A percentile compares a stretch with the other conserved stretches of the same genome.
Conservation (phyloP, 2,888 invertebrate species). For the Caenorhabditis imperialis region DNA sequence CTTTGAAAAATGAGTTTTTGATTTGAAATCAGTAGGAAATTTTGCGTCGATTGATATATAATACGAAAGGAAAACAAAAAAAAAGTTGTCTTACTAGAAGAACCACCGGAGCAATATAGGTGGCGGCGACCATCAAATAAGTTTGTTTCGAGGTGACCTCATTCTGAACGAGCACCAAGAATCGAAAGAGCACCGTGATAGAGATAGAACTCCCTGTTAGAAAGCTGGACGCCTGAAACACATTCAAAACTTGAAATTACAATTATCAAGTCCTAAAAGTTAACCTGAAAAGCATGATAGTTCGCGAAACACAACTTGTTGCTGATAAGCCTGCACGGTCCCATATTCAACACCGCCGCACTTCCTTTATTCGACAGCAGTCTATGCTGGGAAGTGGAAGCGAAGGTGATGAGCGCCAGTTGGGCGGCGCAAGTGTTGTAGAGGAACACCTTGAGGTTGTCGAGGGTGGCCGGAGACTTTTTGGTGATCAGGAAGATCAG, state of each 20-base stretch:
- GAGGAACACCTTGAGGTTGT: conserved; percentile 41
- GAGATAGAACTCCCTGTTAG: conserved; percentile 36
- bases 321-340: conserved; percentile 33
- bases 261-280: no score
- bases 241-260: no score
- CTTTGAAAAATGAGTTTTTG: no score
- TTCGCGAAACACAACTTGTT: conserved; percentile 28
- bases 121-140: conserved; percentile 23
- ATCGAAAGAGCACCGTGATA: conserved; percentile 42
- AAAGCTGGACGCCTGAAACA: conserved; percentile 22
- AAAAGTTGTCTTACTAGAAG: conserved; percentile 15
- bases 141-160: conserved; percentile 21
- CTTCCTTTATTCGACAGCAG: conserved; percentile 22
- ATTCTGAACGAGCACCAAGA: conserved; percentile 30
- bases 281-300: conserved; percentile 48
- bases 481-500: conserved; percentile 34
- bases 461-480: conserved; percentile 42
- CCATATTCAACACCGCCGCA: conserved; percentile 24
- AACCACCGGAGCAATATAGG: conserved; percentile 28
- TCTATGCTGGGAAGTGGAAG: conserved; percentile 27
- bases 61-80: no score
- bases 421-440: conserved; percentile 43
- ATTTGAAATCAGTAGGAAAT: no score
- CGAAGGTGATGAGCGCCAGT: conserved; percentile 16
- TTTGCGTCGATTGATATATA: background rate